Base-by-base conservation (phyloP, 1,140 invertebrate genomes). In the Drosophila cardini region DNA sequence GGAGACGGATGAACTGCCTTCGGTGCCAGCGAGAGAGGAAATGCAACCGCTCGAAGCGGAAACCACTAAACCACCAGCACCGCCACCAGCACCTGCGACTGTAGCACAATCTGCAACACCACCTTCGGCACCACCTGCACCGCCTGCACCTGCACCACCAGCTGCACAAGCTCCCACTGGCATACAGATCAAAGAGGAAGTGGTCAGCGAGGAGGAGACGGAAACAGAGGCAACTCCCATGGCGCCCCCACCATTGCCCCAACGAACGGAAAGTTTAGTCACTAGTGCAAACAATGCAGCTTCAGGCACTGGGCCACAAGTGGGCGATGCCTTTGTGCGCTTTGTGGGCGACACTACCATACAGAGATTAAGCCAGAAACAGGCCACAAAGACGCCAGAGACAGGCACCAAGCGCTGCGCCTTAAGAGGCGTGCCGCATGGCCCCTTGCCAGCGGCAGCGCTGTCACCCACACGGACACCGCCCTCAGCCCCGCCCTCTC, bases 321-420 rank as follows among this genome's bases (percentile, higher is more conserved):
- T 48, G n/a, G 11, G 18, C 3, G 72, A 87, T 9, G 21, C 13
- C 7, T 48, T 78, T 13, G 84, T 89, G 43, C 80, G 90, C 4
- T 77, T 78, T 42, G 86, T 91, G 5, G 90, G 90, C 16, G 90
- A 91, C 18, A 91, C 90, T 0, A 90, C 84, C 13, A 91, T 91
- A n/a, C 90, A 91, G 50, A 65, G 82, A 4, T 9, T 90, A 8
- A 81, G 45, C 50, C 78, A 86, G n/a, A 90, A 79, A 16, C 68
- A 78, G 32, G 11, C 50, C 1, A 4, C 34, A 6, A 81, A 80
- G 15, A 13, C 34, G 13, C 50, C 56, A 10, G 63, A 58, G 2
- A 32, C 21, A 9, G 5, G 0, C 21, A 5, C 57, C 0, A 86
- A 82, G 10, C 85, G 84, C 8, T 30, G 32, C 45, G 4, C 46